Conservation (phyloP, 2,113 vertebrate species). For the Campylomormyrus numenius region DNA sequence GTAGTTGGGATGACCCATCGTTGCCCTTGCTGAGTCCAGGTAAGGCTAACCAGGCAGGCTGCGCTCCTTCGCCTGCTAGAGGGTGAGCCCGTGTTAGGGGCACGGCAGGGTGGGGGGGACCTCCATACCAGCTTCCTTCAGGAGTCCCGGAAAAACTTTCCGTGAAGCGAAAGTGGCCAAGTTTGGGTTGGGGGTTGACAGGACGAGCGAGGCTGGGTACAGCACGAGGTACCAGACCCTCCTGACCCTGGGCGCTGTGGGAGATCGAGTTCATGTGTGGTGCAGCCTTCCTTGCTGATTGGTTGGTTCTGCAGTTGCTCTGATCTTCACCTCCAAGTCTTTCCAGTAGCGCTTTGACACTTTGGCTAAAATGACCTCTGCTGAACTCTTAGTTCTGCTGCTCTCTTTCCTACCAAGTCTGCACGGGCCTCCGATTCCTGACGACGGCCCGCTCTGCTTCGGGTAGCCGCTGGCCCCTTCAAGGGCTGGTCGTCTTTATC, state of each 20-base stretch:
- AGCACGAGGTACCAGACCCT: neutral
- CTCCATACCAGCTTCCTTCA: neutral
- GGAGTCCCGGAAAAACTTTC: neutral
- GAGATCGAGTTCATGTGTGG: neutral
- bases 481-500: constrained; percentile 16
- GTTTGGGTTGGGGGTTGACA: neutral
- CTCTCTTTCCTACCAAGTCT: neutral
- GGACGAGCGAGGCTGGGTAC: neutral
- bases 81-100: neutral
- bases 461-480: neutral
- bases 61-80: neutral
- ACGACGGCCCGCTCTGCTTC: neutral
- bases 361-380: neutral
- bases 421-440: neutral
- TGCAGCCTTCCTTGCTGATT: neutral
- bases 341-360: neutral
- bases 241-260: neutral
- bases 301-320: neutral
- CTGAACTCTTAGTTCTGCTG: neutral
- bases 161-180: neutral
- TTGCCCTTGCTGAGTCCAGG: constrained; percentile 76
- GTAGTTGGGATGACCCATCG: constrained; percentile 76
- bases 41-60: constrained; percentile 97
- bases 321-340: neutral
- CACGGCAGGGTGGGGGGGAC: neutral